Base-by-base conservation (phyloP, 2,888 invertebrate species). In the Diplolepis rosae region DNA sequence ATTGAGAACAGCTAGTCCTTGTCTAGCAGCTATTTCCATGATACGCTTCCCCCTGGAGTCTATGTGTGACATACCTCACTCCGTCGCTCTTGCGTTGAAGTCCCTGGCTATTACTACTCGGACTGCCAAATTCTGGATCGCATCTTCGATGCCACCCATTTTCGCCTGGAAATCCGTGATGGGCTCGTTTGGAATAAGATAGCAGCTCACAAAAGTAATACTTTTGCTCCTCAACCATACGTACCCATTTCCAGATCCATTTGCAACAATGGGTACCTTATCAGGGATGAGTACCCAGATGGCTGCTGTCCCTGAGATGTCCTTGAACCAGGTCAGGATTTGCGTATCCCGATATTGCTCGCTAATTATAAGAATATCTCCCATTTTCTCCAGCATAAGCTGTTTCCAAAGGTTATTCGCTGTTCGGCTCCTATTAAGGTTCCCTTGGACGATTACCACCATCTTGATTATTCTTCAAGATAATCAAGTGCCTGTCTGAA, bases 381-480 rank as follows among this genome's bases (percentile, higher is more conserved):
- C 69, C 11, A 54, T 28, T 6, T 69, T 66, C 66, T 65, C 66
- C 9, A 5, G 27, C 39, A 13, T 39, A 4, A 69, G 24, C 45
- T 77, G 75, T 3, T 61, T 9, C 22, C 70, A 28, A 0, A 77
- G 71, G 15, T 65, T 18, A 27, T 73, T 30, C 6, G 76, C 76
- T 4, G 69, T 67, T 39, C 66, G 61, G 51, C 74, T 72, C 35
- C 77, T 45, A 66, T n/a, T n/a, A n/a, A n/a, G n/a, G n/a, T n/a
- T n/a, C 78, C 52, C 73, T 39, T 77, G 79, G 4, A 79, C 65
- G 56, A 74, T 42, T 9, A 45, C 71, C n/a, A 66, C 67, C 56
- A 50, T 65, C 45, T 24, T 13, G 18, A 9, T 48, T 69, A 28
- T 69, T 67, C 39, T 13, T 48, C 22, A 22, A 7, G 6, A 1